phyloP scores from a whole-genome alignment of 1,140 invertebrate genomes.

The Eumaeus atala region DNA sequence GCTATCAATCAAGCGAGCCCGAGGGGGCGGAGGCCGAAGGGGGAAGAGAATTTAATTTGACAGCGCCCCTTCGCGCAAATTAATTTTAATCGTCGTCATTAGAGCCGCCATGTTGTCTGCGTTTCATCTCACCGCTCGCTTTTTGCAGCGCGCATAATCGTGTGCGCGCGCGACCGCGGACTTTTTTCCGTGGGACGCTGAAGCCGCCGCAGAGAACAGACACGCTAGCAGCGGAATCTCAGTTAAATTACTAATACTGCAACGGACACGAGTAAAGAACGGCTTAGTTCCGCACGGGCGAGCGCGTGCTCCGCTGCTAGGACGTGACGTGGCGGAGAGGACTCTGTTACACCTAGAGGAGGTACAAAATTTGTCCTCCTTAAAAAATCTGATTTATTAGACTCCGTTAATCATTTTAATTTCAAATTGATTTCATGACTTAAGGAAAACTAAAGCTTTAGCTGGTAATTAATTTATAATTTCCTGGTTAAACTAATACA shows the following conservation, averaged over 20 bases:
- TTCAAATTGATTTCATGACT: too few species aligned
- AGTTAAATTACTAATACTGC: too few species aligned
- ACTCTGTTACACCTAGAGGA: neutral
- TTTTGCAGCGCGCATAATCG: slow-evolving; percentile 25
- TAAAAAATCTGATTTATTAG: too few species aligned
- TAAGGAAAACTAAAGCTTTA: too few species aligned
- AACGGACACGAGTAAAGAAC: too few species aligned
- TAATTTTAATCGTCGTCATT: slow-evolving; percentile 67
- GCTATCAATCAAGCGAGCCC: slow-evolving; percentile 18
- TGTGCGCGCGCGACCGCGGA: slow-evolving; percentile 8
- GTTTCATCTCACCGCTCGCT: slow-evolving; percentile 35
- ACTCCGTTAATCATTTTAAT: too few species aligned
- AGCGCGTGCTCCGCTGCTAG: neutral
- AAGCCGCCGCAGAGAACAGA: slow-evolving; percentile 1
- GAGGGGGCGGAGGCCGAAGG: neutral
- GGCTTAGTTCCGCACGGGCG: too few species aligned
- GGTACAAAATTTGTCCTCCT: neutral
- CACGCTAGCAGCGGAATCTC: slow-evolving; percentile 8
- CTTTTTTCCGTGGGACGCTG: slow-evolving; percentile 15
- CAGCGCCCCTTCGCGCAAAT: slow-evolving; percentile 43
- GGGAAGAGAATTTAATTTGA: slow-evolving; percentile 44
- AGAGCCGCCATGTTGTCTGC: slow-evolving; percentile 32
- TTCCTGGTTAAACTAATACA: too few species aligned
- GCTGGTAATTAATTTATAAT: too few species aligned
- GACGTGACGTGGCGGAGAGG: neutral